Conservation (phyloP, 2,113 vertebrate genomes). For the Sus scrofa region T2T-Sscrofa CM000823.6:9861001-9861500, state of each 20-base stretch:
- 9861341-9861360: slow-evolving; percentile 68
- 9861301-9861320: slow-evolving; percentile 17
- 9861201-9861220: not conserved
- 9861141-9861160: not conserved
- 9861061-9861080: not conserved
- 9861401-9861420: slow-evolving; percentile 81
- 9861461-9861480: slow-evolving; percentile 82
- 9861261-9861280: not conserved
- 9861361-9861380: slow-evolving; percentile 45
- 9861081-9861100: not conserved
- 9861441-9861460: slow-evolving; percentile 83
- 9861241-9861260: accelerated
- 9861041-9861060: not conserved
- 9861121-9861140: not conserved
- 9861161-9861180: not conserved
- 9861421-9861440: slow-evolving; percentile 81
- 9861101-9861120: too few species aligned
- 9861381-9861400: slow-evolving; percentile 65
- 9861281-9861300: not conserved
- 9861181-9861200: not conserved
- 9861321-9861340: slow-evolving; percentile 60
- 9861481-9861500: slow-evolving; percentile 79
- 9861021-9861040: not conserved
- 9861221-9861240: accelerated
- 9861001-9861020: not conserved